Evolutionary conservation across 2,888 invertebrate genomes (phyloP).

Genomic region (Meiosimyza decipiens): DNA sequence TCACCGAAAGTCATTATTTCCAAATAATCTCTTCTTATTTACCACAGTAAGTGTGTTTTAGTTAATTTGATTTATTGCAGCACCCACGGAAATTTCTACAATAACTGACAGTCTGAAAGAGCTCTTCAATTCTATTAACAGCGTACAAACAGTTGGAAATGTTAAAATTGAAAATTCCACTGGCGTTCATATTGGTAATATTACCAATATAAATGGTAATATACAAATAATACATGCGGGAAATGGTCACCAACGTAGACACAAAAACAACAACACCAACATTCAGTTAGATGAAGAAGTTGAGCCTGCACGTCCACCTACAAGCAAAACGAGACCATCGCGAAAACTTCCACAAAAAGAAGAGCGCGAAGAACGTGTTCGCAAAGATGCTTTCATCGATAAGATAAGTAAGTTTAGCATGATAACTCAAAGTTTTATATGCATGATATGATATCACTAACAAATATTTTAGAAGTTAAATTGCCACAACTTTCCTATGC

Average conservation of each 20-base stretch:
- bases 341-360: not conserved
- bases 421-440: not conserved
- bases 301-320: not conserved
- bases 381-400: slow-evolving; percentile 54
- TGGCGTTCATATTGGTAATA: slow-evolving; percentile 68
- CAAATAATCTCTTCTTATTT: too few relatives aligned
- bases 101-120: slow-evolving; percentile 56
- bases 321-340: not conserved
- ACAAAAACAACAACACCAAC: not conserved
- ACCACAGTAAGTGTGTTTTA: too few relatives aligned
- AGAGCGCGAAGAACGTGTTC: slow-evolving; percentile 51
- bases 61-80: slow-evolving; percentile 29
- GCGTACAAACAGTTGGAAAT: slow-evolving; percentile 60
- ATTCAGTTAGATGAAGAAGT: not conserved
- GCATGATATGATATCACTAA: not conserved
- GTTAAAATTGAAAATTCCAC: slow-evolving; percentile 66
- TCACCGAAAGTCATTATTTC: too few relatives aligned
- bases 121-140: slow-evolving; percentile 58
- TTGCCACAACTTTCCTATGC: slow-evolving; percentile 54
- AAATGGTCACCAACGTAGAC: not conserved
- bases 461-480: slow-evolving; percentile 50
- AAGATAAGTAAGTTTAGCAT: slow-evolving; percentile 51
- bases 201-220: slow-evolving; percentile 68
- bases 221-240: slow-evolving; percentile 57
- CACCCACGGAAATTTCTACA: slow-evolving; percentile 43